Percentiles rank a stretch among this genome's conserved stretches.
These are phyloP conservation scores for Threskiornis aethiopicus DNA, from an alignment of 2,797 vertebrate genomes.

Conservation along the genomic window DNA sequence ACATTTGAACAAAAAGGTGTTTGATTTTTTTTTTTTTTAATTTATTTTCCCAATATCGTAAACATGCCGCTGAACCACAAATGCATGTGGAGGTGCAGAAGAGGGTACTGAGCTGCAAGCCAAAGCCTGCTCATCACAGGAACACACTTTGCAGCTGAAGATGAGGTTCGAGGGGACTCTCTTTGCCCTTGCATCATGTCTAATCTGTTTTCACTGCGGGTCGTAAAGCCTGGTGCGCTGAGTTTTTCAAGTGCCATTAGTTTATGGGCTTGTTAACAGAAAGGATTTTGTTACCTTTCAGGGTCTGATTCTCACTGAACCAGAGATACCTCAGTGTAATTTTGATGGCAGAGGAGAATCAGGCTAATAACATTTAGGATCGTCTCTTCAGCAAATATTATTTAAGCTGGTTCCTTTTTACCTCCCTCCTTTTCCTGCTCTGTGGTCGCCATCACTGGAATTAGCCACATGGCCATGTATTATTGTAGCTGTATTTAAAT, in stretches of 20 bases:
- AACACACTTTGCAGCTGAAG: background rate
- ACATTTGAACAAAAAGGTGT: background rate
- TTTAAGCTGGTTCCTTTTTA: background rate
- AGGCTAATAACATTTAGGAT: background rate
- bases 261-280: slow-evolving; percentile 35
- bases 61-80: background rate
- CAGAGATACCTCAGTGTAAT: background rate
- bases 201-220: background rate
- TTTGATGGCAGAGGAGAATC: background rate
- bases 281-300: slow-evolving; percentile 19
- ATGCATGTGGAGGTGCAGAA: background rate
- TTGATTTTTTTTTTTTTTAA: background rate
- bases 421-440: background rate
- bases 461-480: background rate
- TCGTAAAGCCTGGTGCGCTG: background rate
- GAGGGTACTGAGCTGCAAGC: background rate
- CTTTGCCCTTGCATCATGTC: background rate
- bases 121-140: background rate
- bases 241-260: background rate
- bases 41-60: background rate
- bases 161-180: background rate
- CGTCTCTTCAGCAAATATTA: background rate
- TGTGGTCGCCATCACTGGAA: background rate
- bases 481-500: background rate
- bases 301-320: background rate